These are phyloP conservation scores for Acleris laterana DNA, from an alignment of 2,888 invertebrate species.

Conservation along the genomic window DNA sequence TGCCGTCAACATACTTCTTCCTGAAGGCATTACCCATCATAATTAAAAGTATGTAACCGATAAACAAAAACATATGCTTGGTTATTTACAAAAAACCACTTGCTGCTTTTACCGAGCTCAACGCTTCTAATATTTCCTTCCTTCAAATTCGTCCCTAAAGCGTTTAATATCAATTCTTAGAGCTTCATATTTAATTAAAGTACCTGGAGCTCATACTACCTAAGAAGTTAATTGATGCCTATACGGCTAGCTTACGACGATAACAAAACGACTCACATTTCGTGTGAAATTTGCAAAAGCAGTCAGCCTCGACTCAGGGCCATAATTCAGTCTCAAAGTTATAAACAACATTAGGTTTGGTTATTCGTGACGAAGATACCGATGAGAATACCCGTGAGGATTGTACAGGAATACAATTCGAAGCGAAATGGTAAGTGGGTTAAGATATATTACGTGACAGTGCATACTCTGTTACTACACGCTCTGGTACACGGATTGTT, in stretches of 20 bases:
- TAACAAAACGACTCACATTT: slow-evolving; percentile 47
- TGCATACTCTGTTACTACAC: no score
- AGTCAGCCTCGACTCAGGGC: slow-evolving; percentile 42
- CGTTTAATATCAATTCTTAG: neutral
- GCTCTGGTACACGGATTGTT: no score
- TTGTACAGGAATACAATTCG: neutral
- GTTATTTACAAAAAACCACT: no score
- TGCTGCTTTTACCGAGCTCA: no score
- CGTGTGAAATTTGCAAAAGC: slow-evolving; percentile 48
- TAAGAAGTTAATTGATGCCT: slow-evolving; percentile 6
- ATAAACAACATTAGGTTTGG: slow-evolving; percentile 31
- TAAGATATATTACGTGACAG: no score
- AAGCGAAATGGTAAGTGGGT: slow-evolving; percentile 1
- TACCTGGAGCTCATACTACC: slow-evolving; percentile 8
- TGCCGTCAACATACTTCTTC: no score
- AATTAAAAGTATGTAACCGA: no score
- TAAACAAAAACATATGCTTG: no score
- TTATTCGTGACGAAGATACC: slow-evolving; percentile 9
- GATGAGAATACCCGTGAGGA: neutral
- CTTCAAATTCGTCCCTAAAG: no score
- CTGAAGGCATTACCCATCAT: no score
- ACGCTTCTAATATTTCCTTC: no score
- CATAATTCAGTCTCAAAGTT: slow-evolving; percentile 52
- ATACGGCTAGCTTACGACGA: neutral
- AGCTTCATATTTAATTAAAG: slow-evolving; percentile 6